Percentiles rank a stretch among this genome's conserved stretches.
phyloP scores from a whole-genome alignment of 2,888 invertebrate species.

The Myathropa florea region DNA sequence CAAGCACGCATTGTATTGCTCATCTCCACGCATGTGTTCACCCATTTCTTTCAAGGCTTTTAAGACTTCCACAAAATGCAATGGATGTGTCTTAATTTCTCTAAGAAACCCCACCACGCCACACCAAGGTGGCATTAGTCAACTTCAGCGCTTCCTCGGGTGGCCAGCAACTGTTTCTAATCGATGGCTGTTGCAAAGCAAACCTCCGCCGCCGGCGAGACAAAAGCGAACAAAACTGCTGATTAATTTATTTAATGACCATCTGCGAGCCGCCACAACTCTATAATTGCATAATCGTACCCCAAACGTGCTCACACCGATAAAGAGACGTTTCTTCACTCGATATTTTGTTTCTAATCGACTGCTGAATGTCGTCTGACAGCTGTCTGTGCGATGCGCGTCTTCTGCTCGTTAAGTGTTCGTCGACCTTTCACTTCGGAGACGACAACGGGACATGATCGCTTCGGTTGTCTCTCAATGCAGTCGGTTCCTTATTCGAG shows the following conservation, averaged over 20 bases:
- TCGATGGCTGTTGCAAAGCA: background rate
- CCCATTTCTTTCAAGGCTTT: too few species aligned
- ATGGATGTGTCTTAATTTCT: too few species aligned
- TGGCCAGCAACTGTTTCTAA: background rate
- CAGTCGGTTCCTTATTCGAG: background rate
- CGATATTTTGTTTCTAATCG: background rate
- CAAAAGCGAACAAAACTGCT: background rate
- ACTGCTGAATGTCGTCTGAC: conserved; percentile 17
- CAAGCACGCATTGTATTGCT: too few species aligned
- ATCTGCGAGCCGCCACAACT: background rate
- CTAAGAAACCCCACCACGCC: too few species aligned
- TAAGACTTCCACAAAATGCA: too few species aligned
- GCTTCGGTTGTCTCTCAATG: background rate
- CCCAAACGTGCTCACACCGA: conserved; percentile 7
- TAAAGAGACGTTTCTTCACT: background rate
- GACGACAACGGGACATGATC: background rate
- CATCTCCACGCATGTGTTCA: too few species aligned
- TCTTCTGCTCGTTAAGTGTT: conserved; percentile 13
- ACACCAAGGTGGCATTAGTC: background rate
- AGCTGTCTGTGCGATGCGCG: background rate
- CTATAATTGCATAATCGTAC: conserved; percentile 15
- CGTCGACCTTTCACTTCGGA: conserved; percentile 16
- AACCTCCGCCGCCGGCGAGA: background rate
- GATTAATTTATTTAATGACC: background rate
- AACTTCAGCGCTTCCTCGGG: background rate